Conservation (phyloP, 2,113 vertebrate species). For the Sciurus niger region DNA sequence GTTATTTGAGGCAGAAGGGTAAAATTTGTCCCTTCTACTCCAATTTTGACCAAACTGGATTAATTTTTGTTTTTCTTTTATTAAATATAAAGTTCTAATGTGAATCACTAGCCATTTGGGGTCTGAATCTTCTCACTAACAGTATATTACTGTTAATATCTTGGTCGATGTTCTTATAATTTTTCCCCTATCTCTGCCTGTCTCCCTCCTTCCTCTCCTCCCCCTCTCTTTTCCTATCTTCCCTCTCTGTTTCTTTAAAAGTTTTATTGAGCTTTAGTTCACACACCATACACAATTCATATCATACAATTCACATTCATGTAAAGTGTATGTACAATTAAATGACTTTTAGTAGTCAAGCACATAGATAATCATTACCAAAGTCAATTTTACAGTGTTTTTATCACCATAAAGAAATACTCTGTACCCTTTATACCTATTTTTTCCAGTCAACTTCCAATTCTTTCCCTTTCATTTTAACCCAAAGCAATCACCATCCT, state of each 20-base stretch:
- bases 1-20: background rate
- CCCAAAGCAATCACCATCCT: background rate
- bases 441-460: background rate
- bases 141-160: background rate
- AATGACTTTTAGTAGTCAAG: background rate
- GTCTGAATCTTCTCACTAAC: background rate
- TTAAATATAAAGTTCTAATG: background rate
- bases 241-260: background rate
- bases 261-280: background rate
- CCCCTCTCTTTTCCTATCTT: no score
- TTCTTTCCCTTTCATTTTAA: rapidly evolving
- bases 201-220: no score
- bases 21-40: background rate
- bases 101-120: background rate
- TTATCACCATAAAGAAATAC: background rate
- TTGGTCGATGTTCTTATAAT: background rate
- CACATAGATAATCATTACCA: background rate
- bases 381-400: background rate
- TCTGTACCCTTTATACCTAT: background rate
- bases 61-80: background rate
- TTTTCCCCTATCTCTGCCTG: background rate
- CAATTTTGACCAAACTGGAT: background rate
- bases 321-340: background rate
- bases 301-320: background rate
- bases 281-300: background rate